A percentile compares a stretch with the other conserved stretches of the same genome.
Evolutionary conservation across 2,888 invertebrate genomes (phyloP).

Genomic region (Ophion ventricosus): DNA sequence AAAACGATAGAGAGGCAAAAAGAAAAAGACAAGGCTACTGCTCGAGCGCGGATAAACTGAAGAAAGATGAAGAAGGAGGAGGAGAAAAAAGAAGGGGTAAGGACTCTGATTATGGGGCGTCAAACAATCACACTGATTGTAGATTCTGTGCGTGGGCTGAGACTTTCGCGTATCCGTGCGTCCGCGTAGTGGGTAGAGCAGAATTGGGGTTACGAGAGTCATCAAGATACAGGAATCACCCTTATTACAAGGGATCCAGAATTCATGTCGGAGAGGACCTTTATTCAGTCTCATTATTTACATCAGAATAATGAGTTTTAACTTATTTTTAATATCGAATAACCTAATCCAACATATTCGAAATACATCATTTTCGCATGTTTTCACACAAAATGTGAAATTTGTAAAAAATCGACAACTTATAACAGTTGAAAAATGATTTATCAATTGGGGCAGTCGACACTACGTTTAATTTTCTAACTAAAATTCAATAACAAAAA

Average conservation of each 20-base stretch:
- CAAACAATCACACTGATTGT: conserved; percentile 83
- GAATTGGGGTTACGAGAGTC: conserved; percentile 40
- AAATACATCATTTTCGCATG: background rate
- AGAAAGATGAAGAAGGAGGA: conserved; percentile 63
- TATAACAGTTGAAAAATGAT: too few relatives aligned
- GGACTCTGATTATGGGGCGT: conserved; percentile 83
- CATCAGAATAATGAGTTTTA: background rate
- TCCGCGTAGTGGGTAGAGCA: conserved; percentile 36
- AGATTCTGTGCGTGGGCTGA: conserved; percentile 77
- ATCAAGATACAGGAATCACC: conserved; percentile 35
- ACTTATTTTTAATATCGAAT: background rate
- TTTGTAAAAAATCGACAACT: too few relatives aligned
- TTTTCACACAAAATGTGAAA: too few relatives aligned
- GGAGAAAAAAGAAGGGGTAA: conserved; percentile 75
- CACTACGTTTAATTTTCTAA: too few relatives aligned
- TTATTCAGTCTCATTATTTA: background rate
- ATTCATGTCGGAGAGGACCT: background rate
- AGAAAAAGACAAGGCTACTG: conserved; percentile 55
- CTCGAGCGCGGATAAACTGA: conserved; percentile 40
- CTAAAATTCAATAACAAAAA: too few relatives aligned
- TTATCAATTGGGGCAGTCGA: too few relatives aligned
- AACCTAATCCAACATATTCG: background rate
- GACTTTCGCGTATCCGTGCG: conserved; percentile 64
- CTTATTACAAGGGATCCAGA: conserved; percentile 36
- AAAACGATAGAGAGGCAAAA: conserved; percentile 58